These are phyloP conservation scores for Porites divaricata DNA, from an alignment of 92 coral and sea anemone genomes.

Conservation along the genomic window DNA sequence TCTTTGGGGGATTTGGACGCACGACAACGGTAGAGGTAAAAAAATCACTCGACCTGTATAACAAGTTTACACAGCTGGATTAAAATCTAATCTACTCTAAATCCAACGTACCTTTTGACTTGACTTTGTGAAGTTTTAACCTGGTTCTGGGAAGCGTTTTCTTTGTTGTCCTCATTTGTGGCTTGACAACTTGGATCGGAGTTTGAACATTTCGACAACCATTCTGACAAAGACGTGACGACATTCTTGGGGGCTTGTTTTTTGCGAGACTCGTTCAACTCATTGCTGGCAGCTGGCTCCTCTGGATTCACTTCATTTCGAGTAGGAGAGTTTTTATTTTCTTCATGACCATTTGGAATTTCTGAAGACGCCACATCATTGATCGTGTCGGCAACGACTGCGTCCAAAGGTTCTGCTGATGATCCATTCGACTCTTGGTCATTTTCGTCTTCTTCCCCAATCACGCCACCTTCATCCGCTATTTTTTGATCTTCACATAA, in stretches of 20 bases:
- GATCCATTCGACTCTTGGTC: conserved; percentile 13
- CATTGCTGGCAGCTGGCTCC: neutral
- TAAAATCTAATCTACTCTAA: neutral
- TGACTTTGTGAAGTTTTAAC: neutral
- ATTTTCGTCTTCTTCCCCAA: conserved; percentile 54
- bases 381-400: neutral
- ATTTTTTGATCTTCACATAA: conserved; percentile 60
- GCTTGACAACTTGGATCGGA: neutral
- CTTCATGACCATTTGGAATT: conserved; percentile 1
- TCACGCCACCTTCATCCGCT: conserved; percentile 85
- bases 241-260: conserved; percentile 14
- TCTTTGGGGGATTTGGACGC: too few species aligned
- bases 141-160: neutral
- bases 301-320: neutral
- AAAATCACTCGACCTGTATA: too few species aligned
- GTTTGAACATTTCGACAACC: conserved; percentile 24
- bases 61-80: too few species aligned
- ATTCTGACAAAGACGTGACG: conserved; percentile 31
- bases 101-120: conserved; percentile 7
- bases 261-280: conserved; percentile 1
- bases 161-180: conserved; percentile 2
- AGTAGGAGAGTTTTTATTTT: neutral
- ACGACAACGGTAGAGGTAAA: too few species aligned
- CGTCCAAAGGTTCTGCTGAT: neutral
- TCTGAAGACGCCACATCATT: neutral